Evolutionary conservation across 1,140 invertebrate species (phyloP), one percentile per base, ranked within the genome.

Genomic region (Lordiphosa clarofinis): DNA sequence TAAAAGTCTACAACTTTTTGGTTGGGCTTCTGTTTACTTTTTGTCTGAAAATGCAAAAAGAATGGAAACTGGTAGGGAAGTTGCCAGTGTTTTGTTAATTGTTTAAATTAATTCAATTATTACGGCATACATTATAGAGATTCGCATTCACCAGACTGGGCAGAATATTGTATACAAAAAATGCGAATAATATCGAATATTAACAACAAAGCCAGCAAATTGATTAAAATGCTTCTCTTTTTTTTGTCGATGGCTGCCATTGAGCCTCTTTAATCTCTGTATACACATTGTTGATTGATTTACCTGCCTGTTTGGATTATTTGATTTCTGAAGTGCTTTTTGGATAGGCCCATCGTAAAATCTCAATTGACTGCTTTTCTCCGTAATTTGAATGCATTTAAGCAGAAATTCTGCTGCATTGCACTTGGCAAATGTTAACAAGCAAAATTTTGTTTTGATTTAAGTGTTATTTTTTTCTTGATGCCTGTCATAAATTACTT

Each of bases 311-410:
- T 57, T 42, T 24, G 43, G 40, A 42, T 62, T 68, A 49, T 58
- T 54, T 68, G 42, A 13, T 43, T 21, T 55, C 42, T 36, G 33
- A 73, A 68, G 55, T 56, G 35, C 6, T 24, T 74, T 74, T 62
- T 67, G 43, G 43, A 66, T 66, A 39, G 33, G 39, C 13, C 2
- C 31, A 35, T 33, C 24, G 21, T 31, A 48, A n/a, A 47, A 39
- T 39, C 36, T 59, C 10, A 21, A 6, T 52, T 39, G 58, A 11
- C 24, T 44, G 54, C 35, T 11, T 12, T 6, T n/a, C 13, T n/a
- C 31, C 11, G 40, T 71, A 53, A 61, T 46, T 75, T 56, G 82
- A 73, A 56, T 76, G 63, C 69, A 84, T 66, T 84, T 82, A 84
- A 84, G 73, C 64, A 60, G 42, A 56, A 84, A 62, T 70, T 82